Percentiles rank a stretch among this genome's conserved stretches.
Evolutionary conservation across 2,797 vertebrate genomes (phyloP).

Genomic region (Potorous gilbertii): DNA sequence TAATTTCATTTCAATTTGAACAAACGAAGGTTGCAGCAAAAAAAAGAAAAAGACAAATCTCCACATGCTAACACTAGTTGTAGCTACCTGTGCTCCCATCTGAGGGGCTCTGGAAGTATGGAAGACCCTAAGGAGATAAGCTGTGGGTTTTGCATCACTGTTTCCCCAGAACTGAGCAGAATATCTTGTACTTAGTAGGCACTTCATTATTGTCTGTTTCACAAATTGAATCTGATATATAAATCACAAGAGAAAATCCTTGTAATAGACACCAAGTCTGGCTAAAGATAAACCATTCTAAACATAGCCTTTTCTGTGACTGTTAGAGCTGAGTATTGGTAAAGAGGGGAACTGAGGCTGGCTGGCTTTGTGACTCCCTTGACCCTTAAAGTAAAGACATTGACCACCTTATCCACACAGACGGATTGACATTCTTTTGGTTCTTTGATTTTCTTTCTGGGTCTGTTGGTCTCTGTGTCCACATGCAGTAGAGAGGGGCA

Average conservation of each 20-base stretch:
- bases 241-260: background rate
- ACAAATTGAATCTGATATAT: background rate
- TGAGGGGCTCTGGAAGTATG: background rate
- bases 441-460: background rate
- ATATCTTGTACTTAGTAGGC: background rate
- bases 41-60: background rate
- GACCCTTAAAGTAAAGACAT: constrained; percentile 1
- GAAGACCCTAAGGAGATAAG: background rate
- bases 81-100: background rate
- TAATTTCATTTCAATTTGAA: background rate
- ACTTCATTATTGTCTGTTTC: background rate
- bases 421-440: constrained; percentile 2
- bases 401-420: background rate
- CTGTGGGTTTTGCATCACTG: background rate
- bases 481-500: background rate
- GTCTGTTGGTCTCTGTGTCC: background rate
- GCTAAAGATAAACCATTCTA: background rate
- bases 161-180: background rate
- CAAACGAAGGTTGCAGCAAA: background rate
- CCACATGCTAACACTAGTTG: background rate
- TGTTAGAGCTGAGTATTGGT: background rate
- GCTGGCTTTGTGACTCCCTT: background rate
- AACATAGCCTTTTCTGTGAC: constrained; percentile 6
- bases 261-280: background rate
- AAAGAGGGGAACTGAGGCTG: background rate